phyloP scores from a whole-genome alignment of 2,113 vertebrate species.

The Anarrhichthys ocellatus region DNA sequence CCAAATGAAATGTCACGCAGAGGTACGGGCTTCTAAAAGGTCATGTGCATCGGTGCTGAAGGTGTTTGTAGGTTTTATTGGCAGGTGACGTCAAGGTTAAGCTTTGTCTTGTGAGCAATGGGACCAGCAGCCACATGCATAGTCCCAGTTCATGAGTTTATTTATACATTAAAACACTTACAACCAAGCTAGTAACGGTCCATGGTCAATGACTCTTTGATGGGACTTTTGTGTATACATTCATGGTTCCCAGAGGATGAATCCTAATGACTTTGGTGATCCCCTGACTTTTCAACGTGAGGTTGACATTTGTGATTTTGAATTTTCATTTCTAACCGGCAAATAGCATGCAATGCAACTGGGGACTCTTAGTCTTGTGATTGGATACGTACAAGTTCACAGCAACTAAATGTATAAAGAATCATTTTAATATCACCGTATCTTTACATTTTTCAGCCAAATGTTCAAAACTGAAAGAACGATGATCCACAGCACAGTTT shows the following conservation, averaged over 20 bases:
- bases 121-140: background rate
- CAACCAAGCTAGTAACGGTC: no score
- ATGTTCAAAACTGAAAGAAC: constrained; percentile 10
- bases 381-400: background rate
- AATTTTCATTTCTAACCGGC: background rate
- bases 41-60: constrained; percentile 47
- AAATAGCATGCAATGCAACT: background rate
- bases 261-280: background rate
- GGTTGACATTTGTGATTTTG: background rate
- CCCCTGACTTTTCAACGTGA: background rate
- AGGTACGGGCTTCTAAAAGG: constrained; percentile 50
- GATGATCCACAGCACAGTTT: background rate
- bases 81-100: constrained; percentile 53
- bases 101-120: constrained; percentile 12
- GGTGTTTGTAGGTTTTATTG: constrained; percentile 67
- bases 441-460: background rate
- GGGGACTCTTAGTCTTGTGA: background rate
- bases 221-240: background rate
- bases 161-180: background rate
- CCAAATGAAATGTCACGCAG: constrained; percentile 64
- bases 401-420: background rate
- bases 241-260: background rate
- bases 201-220: background rate
- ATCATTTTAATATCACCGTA: background rate
- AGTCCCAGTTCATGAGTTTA: background rate